Evolutionary conservation across 2,888 invertebrate genomes (phyloP), one percentile per base, ranked within the genome.

Genomic region (Nephrotoma appendiculata): DNA sequence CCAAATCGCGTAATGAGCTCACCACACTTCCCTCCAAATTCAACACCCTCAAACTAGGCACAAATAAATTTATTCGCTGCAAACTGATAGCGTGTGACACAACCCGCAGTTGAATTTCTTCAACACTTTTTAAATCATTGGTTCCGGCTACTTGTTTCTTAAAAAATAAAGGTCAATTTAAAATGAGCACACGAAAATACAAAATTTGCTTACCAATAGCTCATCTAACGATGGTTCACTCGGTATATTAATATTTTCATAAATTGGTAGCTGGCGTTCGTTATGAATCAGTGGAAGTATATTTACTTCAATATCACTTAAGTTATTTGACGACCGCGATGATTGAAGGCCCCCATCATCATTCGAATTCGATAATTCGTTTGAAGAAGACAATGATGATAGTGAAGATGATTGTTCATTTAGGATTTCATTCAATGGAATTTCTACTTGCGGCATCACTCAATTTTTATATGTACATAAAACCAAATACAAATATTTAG

Each of bases 1-100:
- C 96, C 31, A 95, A 92, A 89, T 95, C 95, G 87, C 95, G 92
- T 85, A 96, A 90, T 0, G 95, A 95, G 5, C 93, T 92, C 0
- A 96, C 90, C 6, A 94, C 93, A 88, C 95, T 95, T 43, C 95
- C 95, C 87, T 95, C 95, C 5, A 96, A 91, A 52, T 93, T 94
- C 57, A 96, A 91, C 5, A 93, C 93, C 9, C 93, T 91, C 3
- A 96, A 92, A 84, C 93, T 92, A 4, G 95, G 95, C 83, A 94
- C 92, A 86, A 95, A 93, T 0, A 94, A 91, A 83, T 94, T 93
- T 0, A 95, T 91, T 41, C 95, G 92, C 83, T 95, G 94, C 83
- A 95, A 89, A 31, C 95, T 94, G 6, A 95, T 92, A 87, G 94
- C 93, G 87, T 94, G 93, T 0, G 95, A 94, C 9, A 95, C 93